Evolutionary conservation across 2,797 vertebrate species (phyloP), one percentile per base, ranked within the genome.

Genomic region (Sebastes miniatus): DNA sequence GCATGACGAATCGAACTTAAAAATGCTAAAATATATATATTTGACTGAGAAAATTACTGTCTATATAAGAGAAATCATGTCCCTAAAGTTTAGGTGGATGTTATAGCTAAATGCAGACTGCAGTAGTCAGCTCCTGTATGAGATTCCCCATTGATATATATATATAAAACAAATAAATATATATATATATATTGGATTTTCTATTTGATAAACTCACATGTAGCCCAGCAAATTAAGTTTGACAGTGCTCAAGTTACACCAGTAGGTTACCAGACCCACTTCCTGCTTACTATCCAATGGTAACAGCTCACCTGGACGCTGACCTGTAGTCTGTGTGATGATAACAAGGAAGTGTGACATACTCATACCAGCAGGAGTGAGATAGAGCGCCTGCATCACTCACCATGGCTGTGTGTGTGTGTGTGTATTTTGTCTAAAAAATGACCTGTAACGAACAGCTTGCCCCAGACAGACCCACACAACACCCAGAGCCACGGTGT

Each of bases 11-110:
- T 88, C 83, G 83, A 94, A 93, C 91, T 88, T 87, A 80, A 80
- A 90, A 94, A 92, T 70, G 90, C 83, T 92, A 92, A 93, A 93
- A 92, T 68, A 92, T 86, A 83, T 94, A 92, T 95, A 93, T 94
- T 90, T 93, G 95, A 95, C 94, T 94, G 90, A 94, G 91, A 94
- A 94, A 94, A 93, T 91, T 80, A 89, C 84, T 94, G 93, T 95
- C 88, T 94, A 94, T 93, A 89, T 93, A 93, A 94, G 90, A 93
- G 88, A 95, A 95, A 91, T 80, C 78, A 81, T 89, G 89, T 94
- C 87, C 87, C 90, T 93, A 91, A 92, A 92, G 89, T 91, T 92
- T 95, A 94, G 91, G 76, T 93, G 91, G 92, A 88, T 94, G 87
- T 95, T 90, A 78, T 95, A 94, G 92, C 77, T 90, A 88, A 87